These are phyloP conservation scores for Philantomba maxwellii DNA, from an alignment of 2,113 vertebrate species.

Conservation along the genomic window DNA sequence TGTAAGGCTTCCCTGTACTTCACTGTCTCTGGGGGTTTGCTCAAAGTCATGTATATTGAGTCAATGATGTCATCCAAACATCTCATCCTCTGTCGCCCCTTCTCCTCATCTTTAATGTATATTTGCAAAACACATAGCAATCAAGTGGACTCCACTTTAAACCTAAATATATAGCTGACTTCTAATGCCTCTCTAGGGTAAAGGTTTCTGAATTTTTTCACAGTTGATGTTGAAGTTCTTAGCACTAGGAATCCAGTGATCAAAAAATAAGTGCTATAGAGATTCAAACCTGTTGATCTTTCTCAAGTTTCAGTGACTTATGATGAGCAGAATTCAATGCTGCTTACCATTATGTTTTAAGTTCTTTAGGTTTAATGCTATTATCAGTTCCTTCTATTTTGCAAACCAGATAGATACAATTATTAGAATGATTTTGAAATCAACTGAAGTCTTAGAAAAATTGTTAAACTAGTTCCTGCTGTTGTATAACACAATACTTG, in stretches of 20 bases:
- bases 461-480: not conserved
- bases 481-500: not conserved
- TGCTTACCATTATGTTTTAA: not conserved
- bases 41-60: not conserved
- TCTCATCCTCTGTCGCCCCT: not conserved
- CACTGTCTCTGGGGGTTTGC: not conserved
- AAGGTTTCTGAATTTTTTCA: not conserved
- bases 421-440: not conserved
- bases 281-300: not conserved
- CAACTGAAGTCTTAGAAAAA: not conserved
- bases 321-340: not conserved
- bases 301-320: not conserved
- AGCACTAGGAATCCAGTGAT: not conserved
- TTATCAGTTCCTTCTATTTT: not conserved
- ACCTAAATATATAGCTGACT: not conserved
- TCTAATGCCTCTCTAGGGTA: not conserved
- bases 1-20: not conserved
- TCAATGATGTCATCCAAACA: not conserved
- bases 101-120: not conserved
- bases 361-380: not conserved
- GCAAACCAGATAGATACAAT: not conserved
- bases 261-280: not conserved
- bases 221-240: not conserved
- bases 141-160: not conserved
- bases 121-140: not conserved